A percentile compares a stretch with the other conserved stretches of the same genome.
phyloP scores from a whole-genome alignment of 2,888 invertebrate species.

The Eupelmus urozonus region DNA sequence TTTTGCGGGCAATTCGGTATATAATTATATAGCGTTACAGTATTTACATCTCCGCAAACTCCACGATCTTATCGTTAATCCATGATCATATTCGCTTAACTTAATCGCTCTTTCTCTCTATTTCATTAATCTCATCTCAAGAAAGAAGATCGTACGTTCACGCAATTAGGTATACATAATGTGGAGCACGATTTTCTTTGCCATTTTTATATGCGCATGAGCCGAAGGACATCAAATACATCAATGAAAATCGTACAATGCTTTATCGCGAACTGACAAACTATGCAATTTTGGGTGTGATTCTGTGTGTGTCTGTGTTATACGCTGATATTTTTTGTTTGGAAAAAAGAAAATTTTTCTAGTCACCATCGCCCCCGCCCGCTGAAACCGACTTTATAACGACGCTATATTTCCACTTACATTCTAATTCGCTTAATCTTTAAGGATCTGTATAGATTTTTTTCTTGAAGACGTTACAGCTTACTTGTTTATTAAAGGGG shows the following conservation, averaged over 20 bases:
- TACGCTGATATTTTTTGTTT: neutral
- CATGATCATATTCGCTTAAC: constrained; percentile 45
- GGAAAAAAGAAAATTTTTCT: constrained; percentile 13
- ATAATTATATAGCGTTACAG: constrained; percentile 67
- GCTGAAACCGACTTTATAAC: constrained; percentile 68
- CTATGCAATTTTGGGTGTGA: constrained; percentile 22
- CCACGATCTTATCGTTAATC: constrained; percentile 59
- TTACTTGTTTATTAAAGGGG: constrained; percentile 65
- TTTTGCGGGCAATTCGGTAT: constrained; percentile 68
- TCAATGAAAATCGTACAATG: constrained; percentile 43
- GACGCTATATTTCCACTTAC: constrained; percentile 66
- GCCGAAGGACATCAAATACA: constrained; percentile 48
- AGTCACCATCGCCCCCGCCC: constrained; percentile 67
- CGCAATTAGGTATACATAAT: constrained; percentile 7
- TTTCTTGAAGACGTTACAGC: constrained; percentile 65
- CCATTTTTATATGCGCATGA: constrained; percentile 22
- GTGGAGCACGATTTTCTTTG: constrained; percentile 34
- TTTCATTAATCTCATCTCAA: constrained; percentile 26
- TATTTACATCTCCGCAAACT: constrained; percentile 72
- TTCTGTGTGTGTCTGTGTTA: too few relatives aligned
- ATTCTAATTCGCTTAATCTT: constrained; percentile 66
- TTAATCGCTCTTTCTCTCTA: constrained; percentile 45
- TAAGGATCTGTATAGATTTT: constrained; percentile 63
- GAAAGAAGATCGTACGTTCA: neutral
- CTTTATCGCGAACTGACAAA: constrained; percentile 28